Evolutionary conservation across 2,888 invertebrate species (phyloP), one percentile per base, ranked within the genome.

Genomic region (Serrognathus titanus): DNA sequence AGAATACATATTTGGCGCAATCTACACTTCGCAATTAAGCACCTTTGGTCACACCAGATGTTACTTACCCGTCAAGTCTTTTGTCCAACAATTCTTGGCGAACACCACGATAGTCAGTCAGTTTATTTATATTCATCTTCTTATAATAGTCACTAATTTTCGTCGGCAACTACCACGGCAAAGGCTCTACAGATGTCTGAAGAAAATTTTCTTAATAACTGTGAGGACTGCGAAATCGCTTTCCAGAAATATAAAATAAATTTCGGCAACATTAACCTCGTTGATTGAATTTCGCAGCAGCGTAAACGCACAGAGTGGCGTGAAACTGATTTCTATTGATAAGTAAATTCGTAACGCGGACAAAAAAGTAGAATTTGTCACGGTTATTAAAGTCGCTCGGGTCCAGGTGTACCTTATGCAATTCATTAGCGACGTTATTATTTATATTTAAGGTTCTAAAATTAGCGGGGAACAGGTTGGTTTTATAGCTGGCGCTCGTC

Each of bases 371-470:
- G 12, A 39, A 39, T 39, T 39, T n/a, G 39, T 39, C 12, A 39
- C 39, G 12, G 43, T 43, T 20, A 16, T 13, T 43, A 16, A 43
- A 43, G 43, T 20, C 12, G 13, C 12, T 13, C 12, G 12, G 16
- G 11, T 43, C 54, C 58, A 58, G 58, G 58, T 58, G 58, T 49
- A 48, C 36, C 12, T 53, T 51, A 53, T 58, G 58, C 58, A 58
- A 58, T 58, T 58, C 54, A 58, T 58, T 58, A 53, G 49, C 47
- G 49, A 40, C 24, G 24, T 49, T 41, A 54, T 58, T 58, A 58
- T 58, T 58, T 54, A 58, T 58, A 52, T 53, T 50, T 43, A 45
- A 35, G 58, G 48, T 36, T 57, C 24, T 31, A 53, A 52, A 52
- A 52, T 48, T 37, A 52, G 51, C 35, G 41, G 43, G 16, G 46